phyloP scores from a whole-genome alignment of 2,113 vertebrate species.

The Cebus imitator region DNA sequence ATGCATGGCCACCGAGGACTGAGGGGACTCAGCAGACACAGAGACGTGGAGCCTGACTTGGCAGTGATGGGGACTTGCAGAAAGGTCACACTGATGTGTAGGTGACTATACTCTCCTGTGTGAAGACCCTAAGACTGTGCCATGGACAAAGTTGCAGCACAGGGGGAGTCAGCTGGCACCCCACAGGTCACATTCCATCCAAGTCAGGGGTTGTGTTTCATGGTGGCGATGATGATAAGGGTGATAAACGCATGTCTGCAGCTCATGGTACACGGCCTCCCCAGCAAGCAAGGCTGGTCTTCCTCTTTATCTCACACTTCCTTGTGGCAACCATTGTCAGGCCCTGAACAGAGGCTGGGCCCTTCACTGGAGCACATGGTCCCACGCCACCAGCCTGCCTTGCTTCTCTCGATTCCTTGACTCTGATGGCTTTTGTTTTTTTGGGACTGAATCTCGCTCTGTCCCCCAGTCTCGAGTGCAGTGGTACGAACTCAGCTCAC shows the following conservation, averaged over 20 bases:
- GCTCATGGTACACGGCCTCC: not conserved
- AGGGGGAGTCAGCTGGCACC: not conserved
- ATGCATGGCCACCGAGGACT: not conserved
- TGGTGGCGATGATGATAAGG: not conserved
- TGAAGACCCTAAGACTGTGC: rapidly evolving
- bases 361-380: rapidly evolving
- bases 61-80: too few species aligned
- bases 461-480: too few species aligned
- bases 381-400: not conserved
- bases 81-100: rapidly evolving
- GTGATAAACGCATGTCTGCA: not conserved
- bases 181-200: not conserved
- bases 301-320: not conserved
- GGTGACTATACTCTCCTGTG: too few species aligned
- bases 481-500: too few species aligned
- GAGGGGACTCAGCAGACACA: too few species aligned
- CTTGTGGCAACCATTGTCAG: not conserved
- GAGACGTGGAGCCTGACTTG: not conserved
- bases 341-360: too few species aligned
- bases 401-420: too few species aligned
- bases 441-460: too few species aligned
- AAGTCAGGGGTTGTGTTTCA: not conserved
- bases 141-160: not conserved
- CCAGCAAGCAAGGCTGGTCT: not conserved
- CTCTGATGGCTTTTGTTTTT: not conserved